Evolutionary conservation across 1,140 invertebrate genomes (phyloP).

Genomic region (Yoshiicerus persimilis): DNA sequence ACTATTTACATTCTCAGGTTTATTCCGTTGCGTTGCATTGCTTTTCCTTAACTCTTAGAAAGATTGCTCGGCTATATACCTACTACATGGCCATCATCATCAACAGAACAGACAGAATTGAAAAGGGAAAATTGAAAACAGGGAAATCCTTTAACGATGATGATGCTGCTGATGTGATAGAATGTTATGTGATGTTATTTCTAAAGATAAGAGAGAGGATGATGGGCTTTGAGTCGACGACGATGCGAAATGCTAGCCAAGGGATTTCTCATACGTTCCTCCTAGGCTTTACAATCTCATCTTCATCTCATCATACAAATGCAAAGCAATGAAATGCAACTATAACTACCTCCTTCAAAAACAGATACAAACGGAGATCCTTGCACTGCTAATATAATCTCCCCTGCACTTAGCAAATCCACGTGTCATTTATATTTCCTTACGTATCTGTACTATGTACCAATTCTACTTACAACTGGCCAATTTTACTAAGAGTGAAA

Average conservation of each 20-base stretch:
- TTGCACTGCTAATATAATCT: background rate
- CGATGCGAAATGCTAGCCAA: constrained; percentile 15
- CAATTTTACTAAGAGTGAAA: background rate
- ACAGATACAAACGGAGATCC: background rate
- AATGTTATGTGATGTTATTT: constrained; percentile 10
- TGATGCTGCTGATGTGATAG: constrained; percentile 24
- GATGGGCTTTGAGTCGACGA: constrained; percentile 9
- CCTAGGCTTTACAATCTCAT: constrained; percentile 14
- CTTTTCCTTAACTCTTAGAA: background rate
- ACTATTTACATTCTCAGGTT: background rate
- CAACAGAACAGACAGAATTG: background rate
- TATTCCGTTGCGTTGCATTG: background rate
- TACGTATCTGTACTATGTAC: background rate
- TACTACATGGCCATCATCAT: background rate
- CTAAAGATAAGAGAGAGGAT: constrained; percentile 9
- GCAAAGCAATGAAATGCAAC: constrained; percentile 19
- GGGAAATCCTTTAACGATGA: constrained; percentile 24
- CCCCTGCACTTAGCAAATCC: background rate
- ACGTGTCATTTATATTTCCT: background rate
- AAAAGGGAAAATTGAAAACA: constrained; percentile 29
- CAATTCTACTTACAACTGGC: background rate
- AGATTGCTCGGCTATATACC: background rate
- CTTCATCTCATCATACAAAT: constrained; percentile 17
- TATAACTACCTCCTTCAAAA: background rate
- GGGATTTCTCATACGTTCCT: constrained; percentile 15